A percentile compares a stretch with the other conserved stretches of the same genome.
Conservation (phyloP, 2,113 vertebrate species). For the Macroglossus sobrinus region DNA sequence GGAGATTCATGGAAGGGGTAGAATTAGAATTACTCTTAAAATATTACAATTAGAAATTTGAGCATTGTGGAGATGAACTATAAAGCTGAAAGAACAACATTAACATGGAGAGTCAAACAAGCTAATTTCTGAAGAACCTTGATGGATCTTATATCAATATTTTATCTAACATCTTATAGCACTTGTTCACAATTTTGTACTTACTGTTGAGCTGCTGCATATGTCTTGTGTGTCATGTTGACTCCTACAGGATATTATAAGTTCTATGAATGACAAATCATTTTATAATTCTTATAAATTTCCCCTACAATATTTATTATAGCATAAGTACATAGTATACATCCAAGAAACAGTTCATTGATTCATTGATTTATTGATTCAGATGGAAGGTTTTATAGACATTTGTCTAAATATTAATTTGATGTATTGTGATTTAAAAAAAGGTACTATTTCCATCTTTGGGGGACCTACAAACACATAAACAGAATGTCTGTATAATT, state of each 20-base stretch:
- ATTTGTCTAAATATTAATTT: not conserved
- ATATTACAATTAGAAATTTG: conserved; percentile 25
- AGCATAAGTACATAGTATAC: not conserved
- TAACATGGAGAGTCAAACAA: not conserved
- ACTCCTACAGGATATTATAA: not conserved
- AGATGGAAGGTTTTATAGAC: not conserved
- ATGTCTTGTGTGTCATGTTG: not conserved
- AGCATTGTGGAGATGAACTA: not conserved
- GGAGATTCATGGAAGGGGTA: not conserved
- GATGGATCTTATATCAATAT: not conserved
- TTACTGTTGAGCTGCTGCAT: not conserved
- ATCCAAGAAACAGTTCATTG: not conserved
- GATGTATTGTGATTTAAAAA: not conserved
- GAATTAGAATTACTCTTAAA: not conserved
- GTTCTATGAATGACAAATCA: not conserved
- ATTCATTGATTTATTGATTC: not conserved
- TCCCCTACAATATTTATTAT: not conserved
- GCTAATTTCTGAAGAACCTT: not conserved
- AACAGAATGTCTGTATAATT: not conserved
- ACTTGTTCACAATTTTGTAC: not conserved
- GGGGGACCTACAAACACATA: not conserved
- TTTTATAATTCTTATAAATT: not conserved
- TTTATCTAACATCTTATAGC: not conserved
- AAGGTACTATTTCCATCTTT: not conserved
- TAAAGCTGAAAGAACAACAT: not conserved